Evolutionary conservation across 2,888 invertebrate genomes (phyloP).

Genomic region (Metallyticus violacea): DNA sequence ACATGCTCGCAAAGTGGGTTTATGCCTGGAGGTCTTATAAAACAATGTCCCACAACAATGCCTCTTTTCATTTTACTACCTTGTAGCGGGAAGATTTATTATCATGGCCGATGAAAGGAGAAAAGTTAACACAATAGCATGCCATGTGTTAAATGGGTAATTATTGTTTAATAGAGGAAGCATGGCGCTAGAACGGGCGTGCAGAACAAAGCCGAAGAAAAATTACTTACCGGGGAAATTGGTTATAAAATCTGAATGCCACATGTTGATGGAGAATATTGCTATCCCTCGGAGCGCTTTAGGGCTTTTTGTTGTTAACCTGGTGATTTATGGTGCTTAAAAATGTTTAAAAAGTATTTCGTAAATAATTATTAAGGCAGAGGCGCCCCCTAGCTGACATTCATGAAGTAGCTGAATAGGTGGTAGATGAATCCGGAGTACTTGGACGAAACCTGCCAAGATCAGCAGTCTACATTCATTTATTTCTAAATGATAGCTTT

Average conservation of each 20-base stretch:
- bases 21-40: neutral
- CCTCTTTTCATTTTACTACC: neutral
- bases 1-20: neutral
- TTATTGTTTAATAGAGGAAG: neutral
- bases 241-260: neutral
- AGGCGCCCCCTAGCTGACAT: neutral
- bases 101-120: neutral
- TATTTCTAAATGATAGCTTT: too few relatives aligned
- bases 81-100: neutral
- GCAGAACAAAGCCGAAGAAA: neutral
- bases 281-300: neutral
- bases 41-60: too few relatives aligned
- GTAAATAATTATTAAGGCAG: too few relatives aligned
- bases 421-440: too few relatives aligned
- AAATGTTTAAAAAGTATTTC: neutral
- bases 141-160: too few relatives aligned
- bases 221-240: neutral
- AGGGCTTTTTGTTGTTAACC: neutral
- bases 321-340: neutral
- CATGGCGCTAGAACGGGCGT: too few relatives aligned
- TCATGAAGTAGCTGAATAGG: too few relatives aligned
- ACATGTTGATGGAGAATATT: neutral
- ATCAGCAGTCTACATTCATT: too few relatives aligned
- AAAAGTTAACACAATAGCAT: neutral
- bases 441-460: too few relatives aligned